A percentile compares a stretch with the other conserved stretches of the same genome.
These are phyloP conservation scores for Sebastes fasciatus DNA, from an alignment of 2,113 vertebrate species.

Conservation along the genomic window DNA sequence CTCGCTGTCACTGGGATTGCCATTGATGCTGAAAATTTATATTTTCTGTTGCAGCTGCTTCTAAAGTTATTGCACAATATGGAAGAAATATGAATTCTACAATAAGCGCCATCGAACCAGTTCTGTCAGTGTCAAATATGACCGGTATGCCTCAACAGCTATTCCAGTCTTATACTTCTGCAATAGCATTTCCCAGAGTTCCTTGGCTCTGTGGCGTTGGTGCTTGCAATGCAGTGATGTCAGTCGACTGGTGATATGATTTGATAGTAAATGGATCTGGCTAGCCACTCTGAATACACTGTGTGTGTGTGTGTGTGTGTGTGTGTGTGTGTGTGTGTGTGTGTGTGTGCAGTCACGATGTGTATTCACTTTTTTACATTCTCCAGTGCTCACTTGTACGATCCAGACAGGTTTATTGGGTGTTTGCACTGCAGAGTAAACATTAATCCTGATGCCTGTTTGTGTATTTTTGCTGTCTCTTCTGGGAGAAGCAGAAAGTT, in stretches of 20 bases:
- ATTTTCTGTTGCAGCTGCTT: slow-evolving; percentile 39
- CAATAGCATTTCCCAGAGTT: slow-evolving; percentile 17
- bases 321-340: slow-evolving; percentile 13
- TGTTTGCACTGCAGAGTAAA: slow-evolving; percentile 66
- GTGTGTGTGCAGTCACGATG: background rate
- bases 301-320: slow-evolving; percentile 16
- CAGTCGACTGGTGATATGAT: slow-evolving; percentile 35
- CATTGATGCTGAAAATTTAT: slow-evolving; percentile 47
- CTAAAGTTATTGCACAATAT: slow-evolving; percentile 17
- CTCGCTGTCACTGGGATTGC: slow-evolving; percentile 51
- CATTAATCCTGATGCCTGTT: slow-evolving; percentile 48
- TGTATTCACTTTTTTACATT: slow-evolving; percentile 39
- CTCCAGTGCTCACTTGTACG: slow-evolving; percentile 28
- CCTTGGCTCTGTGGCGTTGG: slow-evolving; percentile 20
- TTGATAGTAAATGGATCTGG: slow-evolving; percentile 41
- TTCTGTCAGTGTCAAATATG: slow-evolving; percentile 45
- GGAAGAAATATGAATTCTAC: slow-evolving; percentile 24
- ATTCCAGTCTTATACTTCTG: slow-evolving; percentile 8
- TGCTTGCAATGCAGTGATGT: slow-evolving; percentile 23
- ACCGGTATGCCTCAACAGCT: slow-evolving; percentile 22
- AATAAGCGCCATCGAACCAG: slow-evolving; percentile 28
- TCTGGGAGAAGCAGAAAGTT: slow-evolving; percentile 5
- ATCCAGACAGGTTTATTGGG: slow-evolving; percentile 70
- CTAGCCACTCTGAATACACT: background rate
- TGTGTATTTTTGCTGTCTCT: slow-evolving; percentile 41